Evolutionary conservation across 2,797 vertebrate species (phyloP).

Genomic region (Sandelia bainsii): DNA sequence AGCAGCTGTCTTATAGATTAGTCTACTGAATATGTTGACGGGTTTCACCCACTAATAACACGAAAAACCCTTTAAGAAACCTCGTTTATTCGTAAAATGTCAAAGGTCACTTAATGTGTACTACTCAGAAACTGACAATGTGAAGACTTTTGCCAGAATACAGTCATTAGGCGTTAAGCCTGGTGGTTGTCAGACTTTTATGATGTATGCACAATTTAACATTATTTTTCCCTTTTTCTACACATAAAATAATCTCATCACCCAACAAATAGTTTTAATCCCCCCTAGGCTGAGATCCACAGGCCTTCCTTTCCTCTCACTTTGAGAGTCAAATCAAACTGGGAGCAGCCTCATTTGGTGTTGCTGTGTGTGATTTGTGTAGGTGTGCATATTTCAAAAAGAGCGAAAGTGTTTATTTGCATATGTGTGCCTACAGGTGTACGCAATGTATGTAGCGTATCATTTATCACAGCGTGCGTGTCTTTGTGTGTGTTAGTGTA

Average conservation of each 20-base stretch:
- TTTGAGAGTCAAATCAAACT: slow-evolving; percentile 67
- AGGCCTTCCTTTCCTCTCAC: neutral
- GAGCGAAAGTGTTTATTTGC: slow-evolving; percentile 39
- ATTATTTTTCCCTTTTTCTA: too few relatives aligned
- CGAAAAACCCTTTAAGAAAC: neutral
- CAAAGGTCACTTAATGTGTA: too few relatives aligned
- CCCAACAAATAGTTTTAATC: neutral
- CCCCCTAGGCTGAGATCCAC: neutral
- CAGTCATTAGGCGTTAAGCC: neutral
- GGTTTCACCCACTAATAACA: neutral
- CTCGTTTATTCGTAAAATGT: neutral
- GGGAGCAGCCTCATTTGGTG: neutral
- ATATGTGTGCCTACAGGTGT: slow-evolving; percentile 1
- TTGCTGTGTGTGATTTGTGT: slow-evolving; percentile 18
- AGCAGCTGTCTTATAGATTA: slow-evolving; percentile 7
- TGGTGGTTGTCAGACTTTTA: neutral
- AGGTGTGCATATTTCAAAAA: slow-evolving; percentile 15
- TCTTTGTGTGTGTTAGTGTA: slow-evolving; percentile 27
- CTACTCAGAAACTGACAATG: neutral
- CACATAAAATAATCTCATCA: neutral
- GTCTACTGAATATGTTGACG: neutral
- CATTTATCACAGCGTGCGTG: slow-evolving; percentile 21
- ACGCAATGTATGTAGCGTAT: slow-evolving; percentile 21
- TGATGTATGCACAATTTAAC: too few relatives aligned
- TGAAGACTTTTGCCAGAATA: too few relatives aligned